Conservation (phyloP, 2,113 vertebrate species). For the Gymnorhina tibicen region DNA sequence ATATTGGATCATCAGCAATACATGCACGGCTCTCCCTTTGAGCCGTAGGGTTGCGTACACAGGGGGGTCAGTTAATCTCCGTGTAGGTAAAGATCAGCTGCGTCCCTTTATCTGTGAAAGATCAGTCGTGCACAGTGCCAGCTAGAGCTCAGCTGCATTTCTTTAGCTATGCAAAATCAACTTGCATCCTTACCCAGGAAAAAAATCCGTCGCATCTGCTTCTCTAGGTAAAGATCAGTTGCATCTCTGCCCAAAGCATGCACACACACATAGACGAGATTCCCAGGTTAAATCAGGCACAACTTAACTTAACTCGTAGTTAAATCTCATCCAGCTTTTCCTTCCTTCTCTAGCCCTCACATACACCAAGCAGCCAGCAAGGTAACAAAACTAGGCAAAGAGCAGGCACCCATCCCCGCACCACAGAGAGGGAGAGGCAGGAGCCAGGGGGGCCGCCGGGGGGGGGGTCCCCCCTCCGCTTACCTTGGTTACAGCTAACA, state of each 20-base stretch:
- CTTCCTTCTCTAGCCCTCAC: conserved; percentile 26
- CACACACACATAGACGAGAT: conserved; percentile 47
- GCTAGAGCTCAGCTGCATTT: conserved; percentile 28
- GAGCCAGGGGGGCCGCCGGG: not conserved
- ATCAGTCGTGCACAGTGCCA: conserved; percentile 21
- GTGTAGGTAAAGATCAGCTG: conserved; percentile 45
- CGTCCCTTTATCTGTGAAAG: conserved; percentile 15
- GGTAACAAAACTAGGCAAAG: conserved; percentile 69
- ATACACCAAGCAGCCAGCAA: conserved; percentile 48
- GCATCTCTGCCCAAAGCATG: conserved; percentile 20
- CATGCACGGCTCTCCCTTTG: conserved; percentile 59
- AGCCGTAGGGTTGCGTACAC: conserved; percentile 6
- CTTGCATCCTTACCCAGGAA: not conserved
- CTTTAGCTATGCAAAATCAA: conserved; percentile 49
- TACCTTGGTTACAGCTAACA: conserved; percentile 92
- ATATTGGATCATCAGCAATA: conserved; percentile 54
- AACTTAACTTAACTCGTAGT: conserved; percentile 73
- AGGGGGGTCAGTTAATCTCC: not conserved
- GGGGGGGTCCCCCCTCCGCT: conserved; percentile 70
- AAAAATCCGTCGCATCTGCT: conserved; percentile 11
- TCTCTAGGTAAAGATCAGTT: not conserved
- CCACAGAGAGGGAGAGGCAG: not conserved
- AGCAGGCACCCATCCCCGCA: conserved; percentile 59
- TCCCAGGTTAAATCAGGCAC: conserved; percentile 61
- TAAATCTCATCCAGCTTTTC: conserved; percentile 50